Percentiles rank a stretch among this genome's conserved stretches.
These are phyloP conservation scores for Basileuterus tristriatus DNA, from an alignment of 2,797 vertebrate genomes.

Conservation along the genomic window DNA sequence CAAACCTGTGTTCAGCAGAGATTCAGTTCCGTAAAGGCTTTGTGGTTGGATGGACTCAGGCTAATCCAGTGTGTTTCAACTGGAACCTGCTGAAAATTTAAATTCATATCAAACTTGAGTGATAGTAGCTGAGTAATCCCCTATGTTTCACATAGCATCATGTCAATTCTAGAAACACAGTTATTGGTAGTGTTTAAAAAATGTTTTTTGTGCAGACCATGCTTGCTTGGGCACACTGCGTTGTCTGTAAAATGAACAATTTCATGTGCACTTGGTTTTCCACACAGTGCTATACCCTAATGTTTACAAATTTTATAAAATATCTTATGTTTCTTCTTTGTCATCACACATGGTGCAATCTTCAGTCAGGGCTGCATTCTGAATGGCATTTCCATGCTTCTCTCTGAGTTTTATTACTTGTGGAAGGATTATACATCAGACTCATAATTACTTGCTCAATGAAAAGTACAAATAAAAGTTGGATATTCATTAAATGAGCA, in stretches of 20 bases:
- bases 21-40: neutral
- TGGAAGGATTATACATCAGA: slow-evolving; percentile 1
- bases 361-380: neutral
- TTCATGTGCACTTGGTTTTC: neutral
- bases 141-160: neutral
- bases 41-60: neutral
- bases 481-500: slow-evolving; percentile 20
- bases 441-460: slow-evolving; percentile 35
- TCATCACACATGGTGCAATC: neutral
- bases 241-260: neutral
- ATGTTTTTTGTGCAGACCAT: neutral
- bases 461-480: slow-evolving; percentile 16
- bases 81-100: neutral
- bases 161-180: neutral
- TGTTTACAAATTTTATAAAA: neutral
- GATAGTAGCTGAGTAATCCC: neutral
- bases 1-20: neutral
- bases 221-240: neutral
- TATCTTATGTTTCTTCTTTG: neutral
- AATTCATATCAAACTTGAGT: neutral
- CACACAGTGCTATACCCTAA: neutral
- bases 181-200: neutral
- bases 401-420: neutral
- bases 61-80: neutral
- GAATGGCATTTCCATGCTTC: neutral